Base-by-base conservation (phyloP, 2,888 invertebrate species). In the Chaetoderma sp. region DNA sequence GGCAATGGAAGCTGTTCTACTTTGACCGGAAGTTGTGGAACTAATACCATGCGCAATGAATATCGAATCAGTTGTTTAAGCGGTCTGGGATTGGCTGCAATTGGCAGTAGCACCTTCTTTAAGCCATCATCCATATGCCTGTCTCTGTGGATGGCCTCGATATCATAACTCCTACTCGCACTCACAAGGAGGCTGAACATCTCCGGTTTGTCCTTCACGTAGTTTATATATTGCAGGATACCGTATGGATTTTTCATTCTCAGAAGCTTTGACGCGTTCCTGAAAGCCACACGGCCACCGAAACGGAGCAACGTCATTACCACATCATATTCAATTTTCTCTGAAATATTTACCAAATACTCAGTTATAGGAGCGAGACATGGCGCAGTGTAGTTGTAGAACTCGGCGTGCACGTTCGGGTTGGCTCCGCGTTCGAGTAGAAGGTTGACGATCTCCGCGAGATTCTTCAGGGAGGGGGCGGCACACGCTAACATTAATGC, bases 311-410 rank as follows among this genome's bases (percentile, higher is more conserved):
- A 86, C 63, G 93, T 81, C 6, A 90, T 88, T 0, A 95, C 90
- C 8, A 94, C 89, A 21, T 90, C 90, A 0, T 89, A 87, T 39
- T 90, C 90, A 0, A 92, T 92, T 52, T 90, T 90, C n/a, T 90
- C 88, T 78, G 68, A 67, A 4, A 73, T 66, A 47, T 92, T 92
- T 61, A 77, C 78, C 16, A 95, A 88, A 84, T 94, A 94, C 84
- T 95, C 95, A 0, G 93, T 93, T 1, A 95, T 87, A 0, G 94
- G 93, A 0, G 94, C 89, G 21, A 94, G 88, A 0, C 92, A 90
- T 0, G 92, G 91, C 47, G 92, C 92, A 6, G 74, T 76, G 64
- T 80, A 83, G 30, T 76, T 77, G 25, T 77, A 73, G n/a, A 91
- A 91, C 0, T 73, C 72, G 60, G 92, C 92, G 76, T 76, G 65